A percentile compares a stretch with the other conserved stretches of the same genome.
phyloP scores from a whole-genome alignment of 2,797 vertebrate genomes.

The Sebastes nivosus region DNA sequence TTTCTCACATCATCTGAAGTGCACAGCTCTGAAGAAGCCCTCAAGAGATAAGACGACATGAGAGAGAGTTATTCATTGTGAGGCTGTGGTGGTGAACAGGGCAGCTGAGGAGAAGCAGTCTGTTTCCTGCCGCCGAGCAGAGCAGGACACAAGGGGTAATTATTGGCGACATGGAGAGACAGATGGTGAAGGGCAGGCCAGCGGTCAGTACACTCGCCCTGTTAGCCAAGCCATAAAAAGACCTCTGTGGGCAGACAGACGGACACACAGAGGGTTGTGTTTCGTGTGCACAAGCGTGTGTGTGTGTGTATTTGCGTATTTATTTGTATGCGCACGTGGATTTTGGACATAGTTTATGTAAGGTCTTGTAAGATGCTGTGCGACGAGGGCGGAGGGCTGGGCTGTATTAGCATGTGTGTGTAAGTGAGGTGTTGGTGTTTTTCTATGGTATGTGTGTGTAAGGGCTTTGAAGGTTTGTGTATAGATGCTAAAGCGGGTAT shows the following conservation, averaged over 20 bases:
- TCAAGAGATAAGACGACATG: not conserved
- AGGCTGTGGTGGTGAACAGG: conserved; percentile 17
- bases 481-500: conserved; percentile 50
- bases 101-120: conserved; percentile 43
- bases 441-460: conserved; percentile 41
- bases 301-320: conserved; percentile 44
- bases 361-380: conserved; percentile 33
- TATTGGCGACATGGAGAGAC: conserved; percentile 59
- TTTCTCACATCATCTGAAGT: not conserved
- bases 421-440: conserved; percentile 30
- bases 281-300: conserved; percentile 16
- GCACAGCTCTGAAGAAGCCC: not conserved
- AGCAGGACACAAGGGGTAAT: conserved; percentile 60
- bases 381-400: not conserved
- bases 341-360: conserved; percentile 47
- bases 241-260: conserved; percentile 72
- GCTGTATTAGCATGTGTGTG: conserved; percentile 32
- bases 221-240: conserved; percentile 75
- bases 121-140: conserved; percentile 19
- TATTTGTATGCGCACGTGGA: conserved; percentile 42
- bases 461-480: conserved; percentile 56
- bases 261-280: conserved; percentile 60
- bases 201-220: conserved; percentile 63
- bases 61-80: not conserved
- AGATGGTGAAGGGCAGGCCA: conserved; percentile 57